Evolutionary conservation across 2,888 invertebrate species (phyloP).

Genomic region (Amiota mariae): DNA sequence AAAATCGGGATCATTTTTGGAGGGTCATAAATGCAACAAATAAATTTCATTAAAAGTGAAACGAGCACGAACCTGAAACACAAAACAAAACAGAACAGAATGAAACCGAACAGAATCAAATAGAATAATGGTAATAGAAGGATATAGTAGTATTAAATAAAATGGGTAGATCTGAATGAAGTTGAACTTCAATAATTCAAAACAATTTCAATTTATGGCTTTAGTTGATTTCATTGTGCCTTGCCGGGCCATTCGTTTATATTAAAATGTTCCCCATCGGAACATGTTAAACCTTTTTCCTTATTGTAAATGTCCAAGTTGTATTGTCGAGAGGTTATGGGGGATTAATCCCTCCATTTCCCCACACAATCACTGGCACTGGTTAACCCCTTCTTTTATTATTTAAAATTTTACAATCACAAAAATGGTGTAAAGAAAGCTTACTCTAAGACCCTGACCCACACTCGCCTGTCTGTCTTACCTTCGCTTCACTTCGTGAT

Average conservation of each 20-base stretch:
- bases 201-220: slow-evolving; percentile 64
- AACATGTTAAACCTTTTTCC: too few species aligned
- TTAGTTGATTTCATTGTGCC: slow-evolving; percentile 45
- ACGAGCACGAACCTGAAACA: too few species aligned
- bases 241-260: slow-evolving; percentile 36
- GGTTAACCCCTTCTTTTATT: slow-evolving; percentile 46
- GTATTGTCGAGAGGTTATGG: too few species aligned
- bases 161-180: too few species aligned
- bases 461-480: slow-evolving; percentile 49
- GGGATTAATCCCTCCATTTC: too few species aligned
- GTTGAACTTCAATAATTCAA: slow-evolving; percentile 63
- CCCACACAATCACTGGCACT: too few species aligned
- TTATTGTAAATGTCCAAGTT: too few species aligned
- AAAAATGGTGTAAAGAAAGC: slow-evolving; percentile 27
- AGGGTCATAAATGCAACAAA: slow-evolving; percentile 51
- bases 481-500: slow-evolving; percentile 29
- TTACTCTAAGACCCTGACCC: slow-evolving; percentile 19
- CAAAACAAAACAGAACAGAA: too few species aligned
- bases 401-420: slow-evolving; percentile 19
- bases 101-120: too few species aligned
- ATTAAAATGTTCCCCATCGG: slow-evolving; percentile 15
- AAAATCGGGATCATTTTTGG: too few species aligned
- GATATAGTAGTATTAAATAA: too few species aligned
- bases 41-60: slow-evolving; percentile 59
- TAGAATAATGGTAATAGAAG: too few species aligned